A percentile compares a stretch with the other conserved stretches of the same genome.
phyloP scores from a whole-genome alignment of 2,113 vertebrate species.

The Heterocephalus glaber region DNA sequence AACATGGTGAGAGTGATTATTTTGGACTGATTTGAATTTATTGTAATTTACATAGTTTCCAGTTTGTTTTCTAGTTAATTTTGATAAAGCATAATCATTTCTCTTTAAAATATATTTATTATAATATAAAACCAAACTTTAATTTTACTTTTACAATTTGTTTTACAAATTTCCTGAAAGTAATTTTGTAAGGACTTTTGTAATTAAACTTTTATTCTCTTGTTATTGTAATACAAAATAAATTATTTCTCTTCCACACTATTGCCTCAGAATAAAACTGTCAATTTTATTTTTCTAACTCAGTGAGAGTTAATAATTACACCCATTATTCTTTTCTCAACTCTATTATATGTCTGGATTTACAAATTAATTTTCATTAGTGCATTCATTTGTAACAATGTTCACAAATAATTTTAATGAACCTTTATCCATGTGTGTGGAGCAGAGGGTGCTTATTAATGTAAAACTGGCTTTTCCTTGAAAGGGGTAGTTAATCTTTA shows the following conservation, averaged over 20 bases:
- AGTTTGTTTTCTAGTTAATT: neutral
- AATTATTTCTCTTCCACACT: neutral
- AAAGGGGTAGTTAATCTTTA: neutral
- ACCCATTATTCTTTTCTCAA: neutral
- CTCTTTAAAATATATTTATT: neutral
- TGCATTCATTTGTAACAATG: neutral
- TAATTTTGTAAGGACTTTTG: neutral
- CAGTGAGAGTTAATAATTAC: neutral
- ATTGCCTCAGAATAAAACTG: neutral
- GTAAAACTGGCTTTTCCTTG: neutral
- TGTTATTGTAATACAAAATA: neutral
- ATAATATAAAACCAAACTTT: neutral
- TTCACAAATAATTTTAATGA: neutral
- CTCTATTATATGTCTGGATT: neutral
- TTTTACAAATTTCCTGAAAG: neutral
- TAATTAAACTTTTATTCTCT: neutral
- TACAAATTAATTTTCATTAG: neutral
- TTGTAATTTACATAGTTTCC: neutral
- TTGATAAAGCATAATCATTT: neutral
- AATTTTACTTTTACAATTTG: neutral
- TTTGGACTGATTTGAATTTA: neutral
- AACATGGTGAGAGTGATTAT: neutral
- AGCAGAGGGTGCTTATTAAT: neutral
- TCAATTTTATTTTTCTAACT: neutral
- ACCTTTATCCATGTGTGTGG: neutral